Evolutionary conservation across 2,888 invertebrate species (phyloP).

Genomic region (Tachina fera): DNA sequence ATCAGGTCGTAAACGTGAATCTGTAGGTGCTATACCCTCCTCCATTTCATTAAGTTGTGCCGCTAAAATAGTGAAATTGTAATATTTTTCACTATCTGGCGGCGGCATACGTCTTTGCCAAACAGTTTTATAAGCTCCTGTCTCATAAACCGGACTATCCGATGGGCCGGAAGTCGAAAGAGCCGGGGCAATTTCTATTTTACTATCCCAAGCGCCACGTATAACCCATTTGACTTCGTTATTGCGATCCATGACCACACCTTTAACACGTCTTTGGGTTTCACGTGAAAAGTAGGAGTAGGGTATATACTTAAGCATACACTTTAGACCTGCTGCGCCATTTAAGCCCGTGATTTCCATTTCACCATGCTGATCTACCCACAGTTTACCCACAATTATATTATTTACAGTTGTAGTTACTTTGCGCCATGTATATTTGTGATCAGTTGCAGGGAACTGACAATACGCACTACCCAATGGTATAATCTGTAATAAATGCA

Average conservation of each 20-base stretch:
- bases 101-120: conserved; percentile 94
- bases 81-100: conserved; percentile 89
- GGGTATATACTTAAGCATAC: conserved; percentile 98
- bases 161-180: conserved; percentile 87
- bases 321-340: conserved; percentile 94
- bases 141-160: conserved; percentile 95
- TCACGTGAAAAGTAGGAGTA: conserved; percentile 99
- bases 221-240: conserved; percentile 90
- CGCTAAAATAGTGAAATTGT: conserved; percentile 97
- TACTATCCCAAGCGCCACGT: conserved; percentile 96
- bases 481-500: conserved; percentile 84
- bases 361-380: conserved; percentile 99
- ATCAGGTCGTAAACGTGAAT: conserved; percentile 96
- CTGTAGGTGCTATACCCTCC: conserved; percentile 96
- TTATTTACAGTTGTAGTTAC: conserved; percentile 99
- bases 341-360: conserved; percentile 97
- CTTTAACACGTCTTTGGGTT: conserved; percentile 94
- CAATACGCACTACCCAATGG: conserved; percentile 90
- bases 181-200: conserved; percentile 97
- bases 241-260: conserved; percentile 88
- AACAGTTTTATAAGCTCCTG: conserved; percentile 91
- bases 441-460: conserved; percentile 87
- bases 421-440: conserved; percentile 99
- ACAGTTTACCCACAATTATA: conserved; percentile 99
- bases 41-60: conserved; percentile 98